Evolutionary conservation across 1,140 invertebrate genomes (phyloP), one percentile per base, ranked within the genome.

Genomic region (Galleria mellonella): DNA sequence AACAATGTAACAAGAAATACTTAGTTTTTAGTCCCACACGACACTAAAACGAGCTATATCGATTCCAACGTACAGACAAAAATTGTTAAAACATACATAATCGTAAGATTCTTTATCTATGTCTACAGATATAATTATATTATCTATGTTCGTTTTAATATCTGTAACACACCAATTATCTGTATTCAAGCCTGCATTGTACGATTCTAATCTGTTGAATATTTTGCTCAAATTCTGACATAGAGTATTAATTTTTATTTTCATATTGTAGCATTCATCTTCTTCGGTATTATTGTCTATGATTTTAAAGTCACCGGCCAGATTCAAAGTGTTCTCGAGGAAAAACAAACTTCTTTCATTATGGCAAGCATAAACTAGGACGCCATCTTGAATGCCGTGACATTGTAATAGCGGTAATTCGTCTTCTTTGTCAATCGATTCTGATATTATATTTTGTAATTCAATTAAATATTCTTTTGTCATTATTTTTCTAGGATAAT

Each of bases 291-390:
- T 14, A 14, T 35, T 9, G 2, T 35, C 14, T 14, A 23, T 23
- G 17, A 35, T 35, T 35, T 35, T 35, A 35, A 14, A 35, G 5
- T 32, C 30, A 10, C 14, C 13, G 36, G 37, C 17, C 27, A 33
- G 15, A 40, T 29, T 40, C 2, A 35, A 8, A 14, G 7, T 14
- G 32, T 35, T 35, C 4, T 32, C 9, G 7, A 47, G 4, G 1
- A 47, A 14, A 0, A 23, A 1, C 4, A 17, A 33, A 41, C 29
- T 43, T 4, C 51, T 35, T 31, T 61, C 48, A n/a, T 53, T 43
- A 11, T 64, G 56, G 36, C 66, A 75, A 45, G 46, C 51, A 11
- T 72, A 72, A 0, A 66, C 11, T 9, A 75, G 30, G 0, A 42
- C 49, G 32, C 52, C 56, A 33, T 62, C 40, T 51, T 62, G 47